phyloP scores from a whole-genome alignment of 1,140 invertebrate species.

The Spodoptera frugiperda region DNA sequence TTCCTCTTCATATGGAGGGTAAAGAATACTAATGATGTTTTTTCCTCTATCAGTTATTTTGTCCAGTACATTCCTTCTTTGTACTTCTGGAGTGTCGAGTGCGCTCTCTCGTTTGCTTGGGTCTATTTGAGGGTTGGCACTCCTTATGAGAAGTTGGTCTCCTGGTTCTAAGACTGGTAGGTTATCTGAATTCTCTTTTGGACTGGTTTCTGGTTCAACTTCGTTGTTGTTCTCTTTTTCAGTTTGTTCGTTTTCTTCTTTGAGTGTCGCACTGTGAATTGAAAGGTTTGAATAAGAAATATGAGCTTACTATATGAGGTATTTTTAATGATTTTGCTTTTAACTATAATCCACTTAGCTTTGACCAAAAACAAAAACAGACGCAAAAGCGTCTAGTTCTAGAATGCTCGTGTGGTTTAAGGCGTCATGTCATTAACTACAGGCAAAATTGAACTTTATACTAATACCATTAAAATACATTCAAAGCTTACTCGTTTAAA shows the following conservation, averaged over 20 bases:
- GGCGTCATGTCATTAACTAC: not conserved
- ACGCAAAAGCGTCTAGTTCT: no score
- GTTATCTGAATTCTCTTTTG: slow-evolving; percentile 60
- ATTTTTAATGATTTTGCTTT: no score
- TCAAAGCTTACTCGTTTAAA: slow-evolving; percentile 64
- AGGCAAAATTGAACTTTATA: no score
- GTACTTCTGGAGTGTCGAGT: slow-evolving; percentile 88
- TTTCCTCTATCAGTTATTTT: slow-evolving; percentile 89
- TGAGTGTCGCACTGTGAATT: slow-evolving; percentile 52
- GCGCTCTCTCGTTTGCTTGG: slow-evolving; percentile 69
- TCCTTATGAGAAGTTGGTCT: slow-evolving; percentile 86
- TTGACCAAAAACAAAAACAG: no score
- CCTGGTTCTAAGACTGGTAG: slow-evolving; percentile 85
- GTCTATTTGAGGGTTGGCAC: slow-evolving; percentile 56
- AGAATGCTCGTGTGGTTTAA: no score
- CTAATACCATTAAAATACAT: no score
- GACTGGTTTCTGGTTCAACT: slow-evolving; percentile 41
- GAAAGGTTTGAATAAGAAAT: not conserved
- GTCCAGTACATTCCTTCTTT: slow-evolving; percentile 89
- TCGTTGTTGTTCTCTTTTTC: slow-evolving; percentile 49
- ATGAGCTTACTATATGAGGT: not conserved
- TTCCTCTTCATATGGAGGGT: slow-evolving; percentile 86
- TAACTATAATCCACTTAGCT: no score
- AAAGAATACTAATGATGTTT: slow-evolving; percentile 90
- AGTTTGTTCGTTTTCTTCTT: slow-evolving; percentile 54